phyloP scores from a whole-genome alignment of 2,888 invertebrate species.

The Erebia epiphron region DNA sequence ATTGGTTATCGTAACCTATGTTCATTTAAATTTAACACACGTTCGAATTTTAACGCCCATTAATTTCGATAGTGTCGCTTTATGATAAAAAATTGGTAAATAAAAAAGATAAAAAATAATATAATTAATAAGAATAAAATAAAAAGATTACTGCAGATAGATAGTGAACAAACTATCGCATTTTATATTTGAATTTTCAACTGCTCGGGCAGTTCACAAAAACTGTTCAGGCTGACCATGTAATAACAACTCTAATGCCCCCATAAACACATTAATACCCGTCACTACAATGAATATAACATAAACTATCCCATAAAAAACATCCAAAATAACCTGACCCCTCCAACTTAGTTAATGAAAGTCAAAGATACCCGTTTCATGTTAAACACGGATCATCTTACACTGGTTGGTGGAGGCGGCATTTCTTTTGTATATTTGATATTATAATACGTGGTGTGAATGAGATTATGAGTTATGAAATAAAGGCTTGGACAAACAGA shows the following conservation, averaged over 20 bases:
- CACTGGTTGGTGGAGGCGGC: not conserved
- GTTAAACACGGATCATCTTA: constrained; percentile 7
- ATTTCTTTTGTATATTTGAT: constrained; percentile 19
- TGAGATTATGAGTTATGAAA: constrained; percentile 6
- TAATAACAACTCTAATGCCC: not conserved
- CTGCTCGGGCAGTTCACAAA: too few relatives aligned
- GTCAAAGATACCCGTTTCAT: not conserved
- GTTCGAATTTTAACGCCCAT: too few relatives aligned
- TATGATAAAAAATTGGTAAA: too few relatives aligned
- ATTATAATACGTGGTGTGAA: constrained; percentile 17
- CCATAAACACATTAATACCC: constrained; percentile 9
- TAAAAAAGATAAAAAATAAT: too few relatives aligned
- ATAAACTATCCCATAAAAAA: constrained; percentile 15
- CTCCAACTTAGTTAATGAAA: not conserved
- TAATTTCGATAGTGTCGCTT: too few relatives aligned
- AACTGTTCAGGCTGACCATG: not conserved
- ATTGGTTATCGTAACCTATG: too few relatives aligned
- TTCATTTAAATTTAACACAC: too few relatives aligned
- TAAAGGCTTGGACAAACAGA: not conserved
- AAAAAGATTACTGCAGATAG: too few relatives aligned
- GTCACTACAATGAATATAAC: constrained; percentile 1
- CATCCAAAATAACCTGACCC: constrained; percentile 6
- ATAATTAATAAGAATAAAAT: too few relatives aligned
- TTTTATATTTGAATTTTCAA: too few relatives aligned
- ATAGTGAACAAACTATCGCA: too few relatives aligned